A percentile compares a stretch with the other conserved stretches of the same genome.
Conservation (phyloP, 2,113 vertebrate genomes). For the Ailurus styani region DNA sequence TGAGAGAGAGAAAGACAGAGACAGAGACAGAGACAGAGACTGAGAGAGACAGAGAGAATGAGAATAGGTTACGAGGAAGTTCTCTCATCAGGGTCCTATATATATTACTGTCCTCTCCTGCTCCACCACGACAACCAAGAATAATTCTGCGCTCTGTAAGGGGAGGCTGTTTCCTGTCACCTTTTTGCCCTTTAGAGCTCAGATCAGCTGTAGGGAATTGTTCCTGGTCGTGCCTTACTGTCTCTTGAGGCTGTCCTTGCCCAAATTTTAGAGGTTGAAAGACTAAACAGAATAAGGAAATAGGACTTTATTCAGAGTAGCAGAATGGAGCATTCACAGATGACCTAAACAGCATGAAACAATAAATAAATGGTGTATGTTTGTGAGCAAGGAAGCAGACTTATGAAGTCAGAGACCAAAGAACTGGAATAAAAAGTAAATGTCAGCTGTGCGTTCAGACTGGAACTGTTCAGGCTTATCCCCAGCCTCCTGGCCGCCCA, state of each 20-base stretch:
- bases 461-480: not conserved
- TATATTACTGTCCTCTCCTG: not conserved
- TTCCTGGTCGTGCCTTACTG: not conserved
- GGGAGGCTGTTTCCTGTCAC: constrained; percentile 40
- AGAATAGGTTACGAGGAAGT: not conserved
- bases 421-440: not conserved
- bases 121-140: not conserved
- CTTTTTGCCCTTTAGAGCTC: constrained; percentile 56
- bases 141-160: not conserved
- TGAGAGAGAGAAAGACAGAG: not conserved
- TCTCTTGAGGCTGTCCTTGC: not conserved
- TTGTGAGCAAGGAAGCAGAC: not conserved
- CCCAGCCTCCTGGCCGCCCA: not conserved
- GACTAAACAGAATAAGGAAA: not conserved
- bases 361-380: not conserved
- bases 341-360: not conserved
- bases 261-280: not conserved
- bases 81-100: not conserved
- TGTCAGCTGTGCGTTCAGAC: not conserved
- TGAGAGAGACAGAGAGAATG: not conserved
- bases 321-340: not conserved
- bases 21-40: rapidly evolving
- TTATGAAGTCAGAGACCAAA: not conserved
- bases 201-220: not conserved
- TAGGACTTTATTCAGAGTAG: not conserved